These are phyloP conservation scores for Acanthurus lineatus DNA, from an alignment of 2,797 vertebrate species.

Conservation along the genomic window DNA sequence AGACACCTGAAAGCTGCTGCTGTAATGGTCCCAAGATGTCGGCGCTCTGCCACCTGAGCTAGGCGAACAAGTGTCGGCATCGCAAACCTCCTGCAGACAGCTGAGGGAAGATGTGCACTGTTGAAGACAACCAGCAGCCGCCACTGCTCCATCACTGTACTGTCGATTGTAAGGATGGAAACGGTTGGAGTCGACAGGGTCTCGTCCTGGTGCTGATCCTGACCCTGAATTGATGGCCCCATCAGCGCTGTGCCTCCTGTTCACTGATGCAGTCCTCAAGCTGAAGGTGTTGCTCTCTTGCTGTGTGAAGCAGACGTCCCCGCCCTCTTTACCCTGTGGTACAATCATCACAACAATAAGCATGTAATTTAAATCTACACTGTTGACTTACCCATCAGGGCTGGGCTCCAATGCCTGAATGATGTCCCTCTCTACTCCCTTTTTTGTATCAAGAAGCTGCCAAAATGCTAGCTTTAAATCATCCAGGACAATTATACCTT, in stretches of 20 bases:
- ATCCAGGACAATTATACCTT: not conserved
- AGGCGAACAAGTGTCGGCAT: constrained; percentile 39
- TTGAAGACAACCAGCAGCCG: constrained; percentile 42
- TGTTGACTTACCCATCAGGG: not conserved
- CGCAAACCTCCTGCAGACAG: constrained; percentile 67
- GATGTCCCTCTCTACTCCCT: not conserved
- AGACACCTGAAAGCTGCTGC: constrained; percentile 64
- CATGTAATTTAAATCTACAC: not conserved
- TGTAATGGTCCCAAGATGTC: constrained; percentile 71
- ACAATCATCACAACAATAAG: constrained; percentile 8
- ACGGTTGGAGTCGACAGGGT: constrained; percentile 73
- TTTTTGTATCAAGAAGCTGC: constrained; percentile 10
- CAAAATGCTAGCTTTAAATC: not conserved
- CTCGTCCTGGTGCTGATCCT: constrained; percentile 49
- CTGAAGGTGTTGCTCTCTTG: constrained; percentile 67
- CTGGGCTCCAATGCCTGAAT: not conserved
- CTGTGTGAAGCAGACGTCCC: constrained; percentile 41
- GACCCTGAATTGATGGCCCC: constrained; percentile 64
- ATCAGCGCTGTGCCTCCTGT: constrained; percentile 86
- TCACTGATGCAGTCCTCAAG: constrained; percentile 58
- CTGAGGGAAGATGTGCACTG: constrained; percentile 57
- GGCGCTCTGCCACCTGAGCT: constrained; percentile 41
- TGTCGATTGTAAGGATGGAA: constrained; percentile 92
- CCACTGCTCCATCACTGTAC: constrained; percentile 84
- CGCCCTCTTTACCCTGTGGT: constrained; percentile 59